phyloP scores from a whole-genome alignment of 2,888 invertebrate species.

The Meteorus colon region DNA sequence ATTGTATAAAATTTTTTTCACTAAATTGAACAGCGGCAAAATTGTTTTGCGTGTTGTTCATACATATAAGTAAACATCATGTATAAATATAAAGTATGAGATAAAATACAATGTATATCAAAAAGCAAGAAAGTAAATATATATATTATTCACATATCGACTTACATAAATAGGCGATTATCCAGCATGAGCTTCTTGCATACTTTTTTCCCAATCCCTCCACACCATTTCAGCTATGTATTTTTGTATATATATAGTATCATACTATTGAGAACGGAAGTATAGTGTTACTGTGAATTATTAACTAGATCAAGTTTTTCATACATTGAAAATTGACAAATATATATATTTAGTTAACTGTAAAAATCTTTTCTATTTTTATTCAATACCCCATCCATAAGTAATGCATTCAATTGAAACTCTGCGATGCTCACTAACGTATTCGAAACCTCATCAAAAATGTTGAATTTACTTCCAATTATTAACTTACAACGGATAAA shows the following conservation, averaged over 20 bases:
- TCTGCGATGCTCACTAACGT: not conserved
- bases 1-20: constrained; percentile 41
- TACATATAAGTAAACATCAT: constrained; percentile 37
- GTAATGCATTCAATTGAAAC: constrained; percentile 23
- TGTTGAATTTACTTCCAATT: constrained; percentile 3
- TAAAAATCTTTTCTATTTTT: constrained; percentile 12
- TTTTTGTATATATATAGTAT: not conserved
- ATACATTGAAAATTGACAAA: constrained; percentile 71
- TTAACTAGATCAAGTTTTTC: constrained; percentile 53
- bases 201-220: not conserved
- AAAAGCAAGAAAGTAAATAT: constrained; percentile 62
- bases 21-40: constrained; percentile 22
- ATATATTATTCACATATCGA: constrained; percentile 55
- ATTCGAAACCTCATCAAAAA: constrained; percentile 38
- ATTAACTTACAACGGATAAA: constrained; percentile 31
- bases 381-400: constrained; percentile 26
- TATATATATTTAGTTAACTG: constrained; percentile 52
- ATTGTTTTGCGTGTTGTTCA: constrained; percentile 32
- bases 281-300: not conserved
- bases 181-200: constrained; percentile 51
- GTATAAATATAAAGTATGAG: constrained; percentile 65
- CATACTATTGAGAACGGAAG: constrained; percentile 13
- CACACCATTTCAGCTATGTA: not conserved
- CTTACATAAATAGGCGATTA: constrained; percentile 59
- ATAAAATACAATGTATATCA: constrained; percentile 65